Evolutionary conservation across 2,888 invertebrate species (phyloP), one percentile per base, ranked within the genome.

Genomic region (Pollenia amentaria): DNA sequence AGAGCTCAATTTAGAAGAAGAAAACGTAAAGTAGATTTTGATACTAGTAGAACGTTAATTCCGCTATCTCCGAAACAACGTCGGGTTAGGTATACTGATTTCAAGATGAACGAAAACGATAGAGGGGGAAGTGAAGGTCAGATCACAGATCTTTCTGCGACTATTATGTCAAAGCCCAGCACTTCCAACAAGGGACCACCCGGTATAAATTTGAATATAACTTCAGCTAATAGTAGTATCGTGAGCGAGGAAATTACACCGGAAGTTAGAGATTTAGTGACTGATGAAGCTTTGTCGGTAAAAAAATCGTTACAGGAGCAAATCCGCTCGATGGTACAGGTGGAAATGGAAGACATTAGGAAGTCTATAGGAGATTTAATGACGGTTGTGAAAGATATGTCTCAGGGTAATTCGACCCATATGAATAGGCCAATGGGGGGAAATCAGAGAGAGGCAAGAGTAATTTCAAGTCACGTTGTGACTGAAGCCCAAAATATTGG

Each of bases 271-370:
- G 46, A 21, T 11, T 11, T 65, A 18, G 70, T 53, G 3, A 1
- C n/a, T 3, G 53, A 70, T 40, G 38, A 55, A 14, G 53, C 14
- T 4, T 8, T 70, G 18, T 7, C 10, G 16, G 40, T 40, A 6
- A 40, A 70, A 29, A 69, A 21, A 48, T n/a, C 29, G 48, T 38
- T 69, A 14, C n/a, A 70, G 16, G 46, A 18, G n/a, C 46, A 67
- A 21, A 7, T 67, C 11, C 11, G 14, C 2, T 18, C 6, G 4
- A 53, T 40, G 44, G 65, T 65, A 10, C 16, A 44, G 21, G 40
- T 9, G 14, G 53, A 72, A 21, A 72, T 72, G 29, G 10, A 42
- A 7, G 21, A 42, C 14, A 8, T 57, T 40, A 57, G 42, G 29
- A 55, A 57, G 14, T 21, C 8, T 21, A 42, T 72, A 53, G 70